These are phyloP conservation scores for Ephestia elutella DNA, from an alignment of 1,140 invertebrate species.

Conservation along the genomic window DNA sequence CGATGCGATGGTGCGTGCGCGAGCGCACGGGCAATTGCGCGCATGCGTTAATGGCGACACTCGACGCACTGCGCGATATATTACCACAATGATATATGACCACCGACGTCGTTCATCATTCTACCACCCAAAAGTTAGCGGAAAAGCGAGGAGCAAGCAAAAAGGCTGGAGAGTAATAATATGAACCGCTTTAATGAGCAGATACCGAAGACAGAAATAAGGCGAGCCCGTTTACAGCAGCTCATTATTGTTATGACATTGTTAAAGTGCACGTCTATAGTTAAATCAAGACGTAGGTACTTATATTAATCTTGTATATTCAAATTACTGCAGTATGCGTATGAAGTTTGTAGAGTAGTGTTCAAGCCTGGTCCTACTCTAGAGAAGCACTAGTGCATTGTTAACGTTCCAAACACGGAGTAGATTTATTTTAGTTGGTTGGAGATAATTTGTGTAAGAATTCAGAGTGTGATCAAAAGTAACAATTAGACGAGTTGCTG, in stretches of 20 bases:
- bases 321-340: not conserved
- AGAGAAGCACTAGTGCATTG: too few species aligned
- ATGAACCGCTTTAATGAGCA: constrained; percentile 66
- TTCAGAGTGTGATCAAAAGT: constrained; percentile 8
- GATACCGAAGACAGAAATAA: constrained; percentile 68
- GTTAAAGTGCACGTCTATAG: constrained; percentile 48
- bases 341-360: too few species aligned
- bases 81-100: constrained; percentile 69
- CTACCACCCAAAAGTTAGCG: constrained; percentile 71
- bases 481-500: constrained; percentile 22
- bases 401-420: too few species aligned
- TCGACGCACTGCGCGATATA: constrained; percentile 65
- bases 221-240: constrained; percentile 50
- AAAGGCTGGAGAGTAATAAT: constrained; percentile 31
- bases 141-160: constrained; percentile 50
- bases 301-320: constrained; percentile 27
- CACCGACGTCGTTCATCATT: constrained; percentile 67
- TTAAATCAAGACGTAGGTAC: constrained; percentile 45
- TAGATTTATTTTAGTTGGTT: too few species aligned
- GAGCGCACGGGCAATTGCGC: constrained; percentile 54
- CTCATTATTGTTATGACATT: constrained; percentile 65
- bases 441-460: not conserved
- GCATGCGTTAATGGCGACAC: constrained; percentile 71
- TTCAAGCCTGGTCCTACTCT: not conserved
- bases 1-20: constrained; percentile 42